These are phyloP conservation scores for Smittia aterrima DNA, from an alignment of 2,888 invertebrate genomes.

Conservation along the genomic window DNA sequence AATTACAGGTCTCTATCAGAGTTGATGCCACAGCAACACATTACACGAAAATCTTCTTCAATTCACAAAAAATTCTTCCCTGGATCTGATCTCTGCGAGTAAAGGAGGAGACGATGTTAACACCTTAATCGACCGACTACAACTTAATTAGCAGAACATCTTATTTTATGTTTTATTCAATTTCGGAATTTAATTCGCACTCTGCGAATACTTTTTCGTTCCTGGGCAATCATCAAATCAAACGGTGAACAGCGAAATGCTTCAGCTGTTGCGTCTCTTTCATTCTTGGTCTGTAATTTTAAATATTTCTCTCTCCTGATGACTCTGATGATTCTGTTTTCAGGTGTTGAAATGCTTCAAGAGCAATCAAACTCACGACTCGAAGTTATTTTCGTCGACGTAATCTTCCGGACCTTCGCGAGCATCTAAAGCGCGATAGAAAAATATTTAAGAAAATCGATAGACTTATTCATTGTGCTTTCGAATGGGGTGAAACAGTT, in stretches of 20 bases:
- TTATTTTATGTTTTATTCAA: conserved; percentile 27
- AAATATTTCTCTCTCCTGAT: no score
- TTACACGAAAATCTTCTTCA: not conserved
- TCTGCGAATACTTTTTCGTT: no score
- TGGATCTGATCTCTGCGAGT: no score
- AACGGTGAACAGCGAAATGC: not conserved
- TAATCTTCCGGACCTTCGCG: no score
- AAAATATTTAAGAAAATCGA: conserved; percentile 26
- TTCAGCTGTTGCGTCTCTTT: not conserved
- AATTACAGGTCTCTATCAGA: not conserved
- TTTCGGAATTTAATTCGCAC: conserved; percentile 15
- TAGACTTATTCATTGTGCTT: not conserved
- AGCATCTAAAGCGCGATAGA: not conserved
- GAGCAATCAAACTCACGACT: not conserved
- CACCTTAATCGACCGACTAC: conserved; percentile 31
- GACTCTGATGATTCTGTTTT: no score
- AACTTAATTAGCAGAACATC: conserved; percentile 35
- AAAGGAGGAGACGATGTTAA: conserved; percentile 12
- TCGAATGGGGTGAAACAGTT: conserved; percentile 10
- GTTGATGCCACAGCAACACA: no score
- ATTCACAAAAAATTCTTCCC: no score
- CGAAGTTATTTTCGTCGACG: no score
- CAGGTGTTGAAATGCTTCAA: not conserved
- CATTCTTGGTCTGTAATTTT: no score
- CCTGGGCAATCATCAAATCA: conserved; percentile 1